Conservation (phyloP, 2,888 invertebrate genomes). For the Apotomis capreana region DNA sequence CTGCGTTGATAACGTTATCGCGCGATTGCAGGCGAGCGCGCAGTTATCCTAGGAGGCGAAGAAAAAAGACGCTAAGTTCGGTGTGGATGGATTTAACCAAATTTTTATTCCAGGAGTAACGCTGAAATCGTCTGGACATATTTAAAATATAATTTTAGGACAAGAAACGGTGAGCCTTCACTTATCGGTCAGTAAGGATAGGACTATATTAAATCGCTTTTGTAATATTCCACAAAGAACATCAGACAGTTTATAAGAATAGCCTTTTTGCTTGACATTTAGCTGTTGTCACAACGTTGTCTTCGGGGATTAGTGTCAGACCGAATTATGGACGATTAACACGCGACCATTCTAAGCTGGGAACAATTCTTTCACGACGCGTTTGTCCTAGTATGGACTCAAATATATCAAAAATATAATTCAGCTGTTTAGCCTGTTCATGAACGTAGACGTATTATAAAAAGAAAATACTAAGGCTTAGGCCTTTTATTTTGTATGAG, state of each 20-base stretch:
- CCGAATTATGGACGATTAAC: conserved; percentile 8
- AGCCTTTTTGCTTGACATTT: background rate
- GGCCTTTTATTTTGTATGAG: no score
- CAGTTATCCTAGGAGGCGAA: background rate
- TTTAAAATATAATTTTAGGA: no score
- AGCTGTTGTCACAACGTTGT: conserved; percentile 7
- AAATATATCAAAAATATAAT: no score
- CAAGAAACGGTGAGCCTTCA: no score
- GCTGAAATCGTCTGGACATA: no score
- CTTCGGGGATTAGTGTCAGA: conserved; percentile 18
- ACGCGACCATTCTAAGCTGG: background rate
- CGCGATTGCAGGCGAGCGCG: conserved; percentile 10
- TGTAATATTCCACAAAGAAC: background rate
- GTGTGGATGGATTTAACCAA: no score
- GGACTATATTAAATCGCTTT: background rate
- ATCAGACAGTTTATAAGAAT: background rate
- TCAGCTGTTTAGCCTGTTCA: no score
- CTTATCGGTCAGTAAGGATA: no score
- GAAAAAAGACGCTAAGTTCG: background rate
- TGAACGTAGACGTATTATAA: no score
- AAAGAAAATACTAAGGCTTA: no score
- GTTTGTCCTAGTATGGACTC: no score
- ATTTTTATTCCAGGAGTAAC: no score
- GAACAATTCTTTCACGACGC: background rate
- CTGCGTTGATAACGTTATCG: conserved; percentile 42